These are phyloP conservation scores for Pogona vitticeps DNA, from an alignment of 2,113 vertebrate genomes.

Conservation along the genomic window DNA sequence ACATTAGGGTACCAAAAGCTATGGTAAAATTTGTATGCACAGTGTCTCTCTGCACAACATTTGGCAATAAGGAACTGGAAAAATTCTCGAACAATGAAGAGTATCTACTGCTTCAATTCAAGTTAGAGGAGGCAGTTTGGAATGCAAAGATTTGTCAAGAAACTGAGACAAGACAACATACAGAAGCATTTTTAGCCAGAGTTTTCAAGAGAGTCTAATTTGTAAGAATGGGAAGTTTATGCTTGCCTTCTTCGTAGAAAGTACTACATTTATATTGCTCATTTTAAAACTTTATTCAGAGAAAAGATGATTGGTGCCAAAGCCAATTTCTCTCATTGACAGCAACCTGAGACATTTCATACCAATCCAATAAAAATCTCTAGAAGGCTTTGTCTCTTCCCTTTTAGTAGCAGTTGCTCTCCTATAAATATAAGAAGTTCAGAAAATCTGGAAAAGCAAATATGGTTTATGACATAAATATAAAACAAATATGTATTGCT, in stretches of 20 bases:
- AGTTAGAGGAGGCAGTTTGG: neutral
- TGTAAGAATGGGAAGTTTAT: neutral
- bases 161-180: neutral
- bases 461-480: no score
- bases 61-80: neutral
- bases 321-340: neutral
- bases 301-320: neutral
- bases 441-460: neutral
- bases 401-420: neutral
- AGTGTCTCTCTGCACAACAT: neutral
- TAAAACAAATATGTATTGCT: neutral
- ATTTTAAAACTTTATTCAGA: neutral
- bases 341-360: accelerated
- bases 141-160: neutral
- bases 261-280: neutral
- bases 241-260: neutral
- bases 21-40: neutral
- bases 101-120: neutral
- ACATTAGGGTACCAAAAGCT: neutral
- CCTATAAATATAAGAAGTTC: no score
- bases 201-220: neutral
- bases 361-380: neutral
- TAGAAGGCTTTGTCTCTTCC: neutral
- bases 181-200: neutral
- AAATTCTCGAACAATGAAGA: neutral